Evolutionary conservation across 2,797 vertebrate species (phyloP).

Genomic region (Acridotheres tristis): DNA sequence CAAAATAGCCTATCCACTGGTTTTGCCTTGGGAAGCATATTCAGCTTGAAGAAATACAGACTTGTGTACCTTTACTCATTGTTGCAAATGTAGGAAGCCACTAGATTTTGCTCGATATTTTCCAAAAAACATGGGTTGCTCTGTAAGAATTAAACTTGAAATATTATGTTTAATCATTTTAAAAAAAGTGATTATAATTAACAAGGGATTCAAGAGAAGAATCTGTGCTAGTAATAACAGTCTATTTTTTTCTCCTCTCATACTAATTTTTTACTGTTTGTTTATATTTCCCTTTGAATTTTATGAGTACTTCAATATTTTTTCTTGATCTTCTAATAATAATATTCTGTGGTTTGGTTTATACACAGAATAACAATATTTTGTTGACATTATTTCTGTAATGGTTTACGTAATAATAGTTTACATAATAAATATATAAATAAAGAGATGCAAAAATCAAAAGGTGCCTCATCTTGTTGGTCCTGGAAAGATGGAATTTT

Average conservation of each 20-base stretch:
- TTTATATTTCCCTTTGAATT: not conserved
- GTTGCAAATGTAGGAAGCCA: not conserved
- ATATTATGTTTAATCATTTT: not conserved
- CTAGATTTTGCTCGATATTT: not conserved
- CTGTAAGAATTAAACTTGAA: not conserved
- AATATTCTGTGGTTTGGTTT: not conserved
- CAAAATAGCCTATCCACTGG: not conserved
- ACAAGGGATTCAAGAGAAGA: not conserved
- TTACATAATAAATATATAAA: not conserved
- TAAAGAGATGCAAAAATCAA: not conserved
- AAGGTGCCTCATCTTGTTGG: not conserved
- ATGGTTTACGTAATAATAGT: not conserved
- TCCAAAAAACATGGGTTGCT: not conserved
- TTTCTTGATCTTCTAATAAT: not conserved
- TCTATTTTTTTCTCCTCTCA: not conserved
- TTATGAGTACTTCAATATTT: not conserved
- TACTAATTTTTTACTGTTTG: not conserved
- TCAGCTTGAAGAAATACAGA: not conserved
- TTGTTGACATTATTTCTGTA: not conserved
- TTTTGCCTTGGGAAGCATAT: not conserved
- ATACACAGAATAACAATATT: not conserved
- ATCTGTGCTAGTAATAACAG: not conserved
- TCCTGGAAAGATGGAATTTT: not conserved
- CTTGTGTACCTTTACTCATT: not conserved
- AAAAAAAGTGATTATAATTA: not conserved